Evolutionary conservation across 2,888 invertebrate genomes (phyloP).

Genomic region (Temnothorax ravouxi): DNA sequence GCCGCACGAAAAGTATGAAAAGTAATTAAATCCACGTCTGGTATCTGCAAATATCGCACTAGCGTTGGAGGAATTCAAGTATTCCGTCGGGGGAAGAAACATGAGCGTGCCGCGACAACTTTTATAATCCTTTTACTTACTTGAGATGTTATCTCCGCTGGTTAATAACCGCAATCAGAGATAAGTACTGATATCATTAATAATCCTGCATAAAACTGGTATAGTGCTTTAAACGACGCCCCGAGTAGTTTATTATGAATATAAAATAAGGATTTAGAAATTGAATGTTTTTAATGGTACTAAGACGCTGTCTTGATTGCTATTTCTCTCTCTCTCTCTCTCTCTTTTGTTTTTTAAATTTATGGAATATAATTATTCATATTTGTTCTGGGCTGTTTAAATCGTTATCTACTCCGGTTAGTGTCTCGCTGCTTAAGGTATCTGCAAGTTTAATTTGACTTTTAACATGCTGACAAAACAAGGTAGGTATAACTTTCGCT

Average conservation of each 20-base stretch:
- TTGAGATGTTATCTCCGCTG: not conserved
- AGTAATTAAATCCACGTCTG: slow-evolving; percentile 82
- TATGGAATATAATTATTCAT: not conserved
- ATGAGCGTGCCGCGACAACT: not conserved
- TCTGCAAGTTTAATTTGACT: slow-evolving; percentile 25
- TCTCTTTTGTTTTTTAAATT: not conserved
- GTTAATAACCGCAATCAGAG: slow-evolving; percentile 19
- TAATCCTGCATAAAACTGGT: not conserved
- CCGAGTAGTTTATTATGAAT: slow-evolving; percentile 1
- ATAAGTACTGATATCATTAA: slow-evolving; percentile 13
- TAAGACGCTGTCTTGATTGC: not conserved
- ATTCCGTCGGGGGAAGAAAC: slow-evolving; percentile 48
- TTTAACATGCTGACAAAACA: slow-evolving; percentile 35
- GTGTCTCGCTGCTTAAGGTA: slow-evolving; percentile 11
- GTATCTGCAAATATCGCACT: slow-evolving; percentile 48
- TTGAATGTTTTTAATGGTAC: not conserved
- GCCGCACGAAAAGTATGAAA: slow-evolving; percentile 82
- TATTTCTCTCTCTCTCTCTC: not conserved
- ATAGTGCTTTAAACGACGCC: not conserved
- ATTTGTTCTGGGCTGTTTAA: not conserved
- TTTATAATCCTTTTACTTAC: slow-evolving; percentile 16
- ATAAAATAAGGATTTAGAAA: slow-evolving; percentile 32
- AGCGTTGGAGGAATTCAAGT: slow-evolving; percentile 42
- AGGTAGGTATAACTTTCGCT: slow-evolving; percentile 22
- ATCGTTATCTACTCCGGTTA: slow-evolving; percentile 20